Conservation (phyloP, 2,797 vertebrate species). For the Dallia pectoralis region DNA sequence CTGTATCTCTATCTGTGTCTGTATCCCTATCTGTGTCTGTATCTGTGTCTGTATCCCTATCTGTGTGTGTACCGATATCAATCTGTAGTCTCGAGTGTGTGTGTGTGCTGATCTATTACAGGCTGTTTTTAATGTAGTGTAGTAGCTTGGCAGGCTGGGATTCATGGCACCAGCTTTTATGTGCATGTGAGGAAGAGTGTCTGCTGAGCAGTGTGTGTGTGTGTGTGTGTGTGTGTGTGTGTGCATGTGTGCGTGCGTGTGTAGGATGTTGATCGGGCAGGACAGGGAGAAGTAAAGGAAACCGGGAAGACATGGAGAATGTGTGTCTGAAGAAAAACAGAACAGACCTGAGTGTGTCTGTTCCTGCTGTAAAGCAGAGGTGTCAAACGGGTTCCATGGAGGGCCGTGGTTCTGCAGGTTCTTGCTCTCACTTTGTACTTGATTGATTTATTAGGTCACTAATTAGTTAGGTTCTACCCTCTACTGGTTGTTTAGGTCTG, state of each 20-base stretch:
- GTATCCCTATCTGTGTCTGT: no score
- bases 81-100: neutral
- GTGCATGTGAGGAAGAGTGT: constrained; percentile 40
- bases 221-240: constrained; percentile 1
- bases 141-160: constrained; percentile 41
- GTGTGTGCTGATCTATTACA: constrained; percentile 24
- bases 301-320: constrained; percentile 7
- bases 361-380: no score
- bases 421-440: no score
- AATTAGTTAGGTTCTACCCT: no score
- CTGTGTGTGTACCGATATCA: no score
- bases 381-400: no score
- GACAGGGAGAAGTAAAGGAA: neutral
- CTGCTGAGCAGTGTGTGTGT: neutral
- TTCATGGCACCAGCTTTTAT: constrained; percentile 29
- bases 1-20: no score
- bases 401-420: no score
- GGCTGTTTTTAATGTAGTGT: constrained; percentile 25
- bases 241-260: constrained; percentile 8
- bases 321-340: constrained; percentile 5
- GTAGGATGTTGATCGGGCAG: neutral
- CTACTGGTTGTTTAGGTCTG: no score
- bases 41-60: no score
- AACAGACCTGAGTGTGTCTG: no score
- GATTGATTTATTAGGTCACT: no score